Evolutionary conservation across 2,113 vertebrate genomes (phyloP).

Genomic region (Vulpes vulpes): DNA sequence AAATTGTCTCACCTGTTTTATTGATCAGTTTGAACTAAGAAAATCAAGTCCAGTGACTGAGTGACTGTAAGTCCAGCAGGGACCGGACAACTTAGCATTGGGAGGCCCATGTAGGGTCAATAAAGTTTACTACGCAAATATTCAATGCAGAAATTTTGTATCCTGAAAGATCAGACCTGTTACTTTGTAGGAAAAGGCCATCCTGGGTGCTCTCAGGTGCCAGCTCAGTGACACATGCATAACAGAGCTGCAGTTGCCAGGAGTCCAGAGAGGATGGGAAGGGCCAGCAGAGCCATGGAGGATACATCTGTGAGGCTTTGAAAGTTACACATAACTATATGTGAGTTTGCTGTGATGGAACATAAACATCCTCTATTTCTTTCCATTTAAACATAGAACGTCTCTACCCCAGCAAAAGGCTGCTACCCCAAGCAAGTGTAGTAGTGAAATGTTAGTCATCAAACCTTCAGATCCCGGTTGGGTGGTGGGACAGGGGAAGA

Average conservation of each 20-base stretch:
- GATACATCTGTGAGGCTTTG: background rate
- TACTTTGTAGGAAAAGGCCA: background rate
- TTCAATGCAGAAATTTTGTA: background rate
- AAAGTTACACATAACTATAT: background rate
- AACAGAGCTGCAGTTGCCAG: background rate
- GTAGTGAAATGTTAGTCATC: background rate
- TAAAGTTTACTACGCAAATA: background rate
- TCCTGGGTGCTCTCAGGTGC: fast-evolving
- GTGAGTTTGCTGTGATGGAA: fast-evolving
- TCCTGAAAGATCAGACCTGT: background rate
- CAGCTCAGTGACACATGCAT: fast-evolving
- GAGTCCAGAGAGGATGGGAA: background rate
- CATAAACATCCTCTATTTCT: background rate
- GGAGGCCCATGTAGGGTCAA: background rate
- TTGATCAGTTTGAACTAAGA: background rate
- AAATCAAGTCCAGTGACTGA: background rate
- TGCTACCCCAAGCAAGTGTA: background rate
- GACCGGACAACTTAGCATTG: background rate
- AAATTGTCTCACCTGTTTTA: background rate
- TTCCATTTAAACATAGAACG: background rate
- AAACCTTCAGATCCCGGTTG: background rate
- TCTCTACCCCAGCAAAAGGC: background rate
- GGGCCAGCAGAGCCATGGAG: background rate
- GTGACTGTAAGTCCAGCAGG: background rate
- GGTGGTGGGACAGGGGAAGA: background rate